Conservation (phyloP, 2,113 vertebrate species). For the Ranitomeya variabilis region DNA sequence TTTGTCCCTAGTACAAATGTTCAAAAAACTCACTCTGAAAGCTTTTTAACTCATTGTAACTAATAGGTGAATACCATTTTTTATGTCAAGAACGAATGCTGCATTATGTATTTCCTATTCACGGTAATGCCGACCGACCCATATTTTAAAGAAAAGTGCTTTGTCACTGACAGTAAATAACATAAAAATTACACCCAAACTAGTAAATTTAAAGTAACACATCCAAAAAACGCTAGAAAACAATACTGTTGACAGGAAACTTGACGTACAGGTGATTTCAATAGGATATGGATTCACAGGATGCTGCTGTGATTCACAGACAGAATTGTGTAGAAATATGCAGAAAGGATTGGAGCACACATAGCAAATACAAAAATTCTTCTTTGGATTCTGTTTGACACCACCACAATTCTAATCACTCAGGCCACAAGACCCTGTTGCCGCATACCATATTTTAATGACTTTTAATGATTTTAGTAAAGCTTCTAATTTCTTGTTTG, state of each 20-base stretch:
- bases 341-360: too few species aligned
- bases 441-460: too few species aligned
- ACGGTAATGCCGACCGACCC: background rate
- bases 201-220: background rate
- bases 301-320: too few species aligned
- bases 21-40: slow-evolving; percentile 8
- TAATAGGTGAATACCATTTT: slow-evolving; percentile 24
- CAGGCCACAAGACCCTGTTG: too few species aligned
- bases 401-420: too few species aligned
- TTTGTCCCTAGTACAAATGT: slow-evolving; percentile 36
- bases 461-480: too few species aligned
- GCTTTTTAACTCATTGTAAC: slow-evolving; percentile 9
- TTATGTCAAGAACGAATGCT: background rate
- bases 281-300: too few species aligned
- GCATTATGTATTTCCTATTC: background rate
- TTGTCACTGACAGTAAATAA: background rate
- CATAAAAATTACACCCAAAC: background rate
- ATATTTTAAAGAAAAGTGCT: background rate
- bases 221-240: background rate
- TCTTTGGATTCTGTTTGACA: too few species aligned
- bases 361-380: too few species aligned
- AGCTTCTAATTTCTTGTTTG: too few species aligned
- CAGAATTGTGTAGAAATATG: too few species aligned
- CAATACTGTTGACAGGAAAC: background rate
- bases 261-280: background rate